Conservation (phyloP, 2,113 vertebrate genomes). For the Eleginops maclovinus region DNA sequence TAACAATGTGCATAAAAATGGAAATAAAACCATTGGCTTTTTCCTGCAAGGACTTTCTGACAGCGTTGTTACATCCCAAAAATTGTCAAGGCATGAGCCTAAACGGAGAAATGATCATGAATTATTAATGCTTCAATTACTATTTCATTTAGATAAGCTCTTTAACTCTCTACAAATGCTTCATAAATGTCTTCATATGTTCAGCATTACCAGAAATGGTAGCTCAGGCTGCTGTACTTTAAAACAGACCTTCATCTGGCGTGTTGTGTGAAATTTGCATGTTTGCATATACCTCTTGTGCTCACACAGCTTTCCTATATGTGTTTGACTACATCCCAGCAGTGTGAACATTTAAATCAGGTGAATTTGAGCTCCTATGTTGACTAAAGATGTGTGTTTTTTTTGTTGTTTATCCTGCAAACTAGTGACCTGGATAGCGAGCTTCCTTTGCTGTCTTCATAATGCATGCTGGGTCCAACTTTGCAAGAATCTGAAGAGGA, state of each 20-base stretch:
- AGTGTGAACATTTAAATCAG: conserved; percentile 20
- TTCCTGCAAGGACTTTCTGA: conserved; percentile 26
- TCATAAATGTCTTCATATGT: conserved; percentile 23
- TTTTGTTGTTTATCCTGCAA: conserved; percentile 6
- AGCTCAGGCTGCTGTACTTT: background rate
- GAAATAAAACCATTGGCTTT: conserved; percentile 17
- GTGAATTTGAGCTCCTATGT: background rate
- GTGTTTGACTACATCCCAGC: background rate
- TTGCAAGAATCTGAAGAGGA: background rate
- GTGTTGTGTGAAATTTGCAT: background rate
- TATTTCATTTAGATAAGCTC: conserved; percentile 46
- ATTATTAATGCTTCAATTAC: conserved; percentile 62
- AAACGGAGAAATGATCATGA: conserved; percentile 49
- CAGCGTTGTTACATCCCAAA: conserved; percentile 22
- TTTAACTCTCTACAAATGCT: conserved; percentile 30
- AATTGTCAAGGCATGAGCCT: conserved; percentile 30
- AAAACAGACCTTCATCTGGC: background rate
- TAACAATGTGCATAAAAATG: conserved; percentile 36
- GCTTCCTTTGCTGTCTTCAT: background rate
- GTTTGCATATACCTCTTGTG: background rate
- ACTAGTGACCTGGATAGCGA: background rate
- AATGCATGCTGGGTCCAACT: background rate
- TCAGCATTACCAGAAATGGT: conserved; percentile 21
- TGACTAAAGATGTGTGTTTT: background rate
- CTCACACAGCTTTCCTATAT: background rate